Evolutionary conservation across 2,888 invertebrate genomes (phyloP), one percentile per base, ranked within the genome.

Genomic region (Catotricha subobsoleta): DNA sequence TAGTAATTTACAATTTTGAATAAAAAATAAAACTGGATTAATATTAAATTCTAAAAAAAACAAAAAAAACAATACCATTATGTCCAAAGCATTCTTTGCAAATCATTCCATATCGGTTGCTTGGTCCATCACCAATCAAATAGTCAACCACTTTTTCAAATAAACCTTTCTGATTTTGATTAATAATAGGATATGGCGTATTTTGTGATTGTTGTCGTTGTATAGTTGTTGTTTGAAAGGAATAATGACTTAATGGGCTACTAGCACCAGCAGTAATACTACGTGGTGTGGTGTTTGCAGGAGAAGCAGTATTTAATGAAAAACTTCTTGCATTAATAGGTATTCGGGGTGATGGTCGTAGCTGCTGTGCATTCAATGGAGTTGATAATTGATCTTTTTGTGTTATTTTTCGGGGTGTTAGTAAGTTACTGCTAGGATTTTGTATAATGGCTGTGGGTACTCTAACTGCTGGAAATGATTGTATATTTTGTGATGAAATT

Each of bases 111-210:
- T 82, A 97, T 51, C 95, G 76, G 62, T 91, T 86, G 45, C 77
- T 76, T 19, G 95, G 94, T 1, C 95, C 97, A 59, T 98, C 97
- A 31, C 92, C 94, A 31, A 97, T 76, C 45, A 98, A 64, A 56
- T 84, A 91, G 58, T 98, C 97, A 13, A 98, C 79, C 52, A 97
- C 68, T 54, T 82, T 80, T 61, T 95, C 95, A 46, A 94, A 58
- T 25, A 80, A 73, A 6, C 80, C 75, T 44, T 90, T 75, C 47
- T 87, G 66, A 3, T 70, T 65, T 60, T 71, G 64, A 46, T 62
- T 59, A 4, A 62, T 53, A 19, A 62, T 53, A 5, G 63, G 63
- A 48, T 56, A 63, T 4, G 62, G 62, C 34, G 59, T 59, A 16
- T 25, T 16, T 20, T n/a, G 15, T 10, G 25, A 27, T 27, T 37